These are phyloP conservation scores for Liparis tanakae DNA, from an alignment of 2,797 vertebrate species.

Conservation along the genomic window DNA sequence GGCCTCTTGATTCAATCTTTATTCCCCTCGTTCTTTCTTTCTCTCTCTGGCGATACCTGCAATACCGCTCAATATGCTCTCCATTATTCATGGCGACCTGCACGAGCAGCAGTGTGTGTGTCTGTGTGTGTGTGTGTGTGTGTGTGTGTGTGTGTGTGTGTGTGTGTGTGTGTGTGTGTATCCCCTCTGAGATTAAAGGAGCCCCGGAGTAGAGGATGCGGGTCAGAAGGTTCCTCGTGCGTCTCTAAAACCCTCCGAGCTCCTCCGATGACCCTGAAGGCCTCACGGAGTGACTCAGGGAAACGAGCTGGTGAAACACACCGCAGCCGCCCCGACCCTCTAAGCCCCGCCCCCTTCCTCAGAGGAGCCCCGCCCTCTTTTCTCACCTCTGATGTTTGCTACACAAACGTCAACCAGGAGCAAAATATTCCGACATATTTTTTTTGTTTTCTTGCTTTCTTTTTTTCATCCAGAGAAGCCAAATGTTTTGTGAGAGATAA, in stretches of 20 bases:
- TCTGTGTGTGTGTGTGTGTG: no score
- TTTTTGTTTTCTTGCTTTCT: constrained; percentile 21
- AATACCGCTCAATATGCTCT: constrained; percentile 48
- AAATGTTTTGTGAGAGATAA: constrained; percentile 76
- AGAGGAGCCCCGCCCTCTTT: constrained; percentile 48
- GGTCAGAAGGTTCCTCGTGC: no score
- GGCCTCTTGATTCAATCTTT: neutral
- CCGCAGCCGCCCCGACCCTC: no score
- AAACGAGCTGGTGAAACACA: no score
- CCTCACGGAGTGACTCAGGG: no score
- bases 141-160: no score
- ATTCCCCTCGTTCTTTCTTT: neutral
- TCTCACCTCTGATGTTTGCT: constrained; percentile 72
- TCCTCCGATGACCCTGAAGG: no score
- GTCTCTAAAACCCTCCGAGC: no score
- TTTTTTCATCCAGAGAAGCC: constrained; percentile 48
- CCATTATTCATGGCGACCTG: constrained; percentile 65
- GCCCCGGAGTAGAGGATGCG: no score
- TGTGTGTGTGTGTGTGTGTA: no score
- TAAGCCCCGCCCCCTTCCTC: no score
- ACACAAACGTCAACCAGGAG: constrained; percentile 71
- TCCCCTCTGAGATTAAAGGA: no score
- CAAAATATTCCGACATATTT: constrained; percentile 59
- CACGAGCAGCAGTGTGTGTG: neutral
- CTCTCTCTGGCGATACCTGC: neutral